phyloP scores from a whole-genome alignment of 2,797 vertebrate species.

The Chrysocyon brachyurus region DNA sequence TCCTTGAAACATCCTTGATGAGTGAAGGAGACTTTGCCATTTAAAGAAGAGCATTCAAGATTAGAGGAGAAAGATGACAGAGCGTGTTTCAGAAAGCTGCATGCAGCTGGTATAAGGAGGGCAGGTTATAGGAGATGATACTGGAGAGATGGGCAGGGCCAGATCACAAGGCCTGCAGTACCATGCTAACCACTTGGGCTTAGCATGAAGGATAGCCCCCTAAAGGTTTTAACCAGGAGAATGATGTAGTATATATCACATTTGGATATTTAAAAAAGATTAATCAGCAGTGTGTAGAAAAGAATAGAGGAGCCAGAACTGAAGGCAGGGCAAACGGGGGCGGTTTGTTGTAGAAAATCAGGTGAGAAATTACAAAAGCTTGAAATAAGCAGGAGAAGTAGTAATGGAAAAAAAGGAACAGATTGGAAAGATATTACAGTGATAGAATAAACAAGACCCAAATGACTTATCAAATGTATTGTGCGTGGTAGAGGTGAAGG shows the following conservation, averaged over 20 bases:
- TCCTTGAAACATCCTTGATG: neutral
- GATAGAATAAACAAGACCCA: neutral
- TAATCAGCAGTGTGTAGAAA: conserved; percentile 13
- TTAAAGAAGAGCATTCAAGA: neutral
- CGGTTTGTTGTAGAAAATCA: conserved; percentile 20
- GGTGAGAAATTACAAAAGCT: neutral
- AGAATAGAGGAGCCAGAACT: neutral
- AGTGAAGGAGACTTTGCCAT: neutral
- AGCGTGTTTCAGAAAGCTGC: neutral
- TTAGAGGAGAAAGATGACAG: neutral
- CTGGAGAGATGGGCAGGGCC: neutral
- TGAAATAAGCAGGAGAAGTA: conserved; percentile 20
- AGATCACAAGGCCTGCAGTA: neutral
- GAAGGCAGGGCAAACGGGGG: conserved; percentile 17
- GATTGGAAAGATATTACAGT: neutral
- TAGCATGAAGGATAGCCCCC: conserved; percentile 7
- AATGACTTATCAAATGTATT: neutral
- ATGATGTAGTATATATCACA: neutral
- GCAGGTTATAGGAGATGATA: neutral
- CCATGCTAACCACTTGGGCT: neutral
- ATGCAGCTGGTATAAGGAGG: neutral
- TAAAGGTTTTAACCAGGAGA: conserved; percentile 6
- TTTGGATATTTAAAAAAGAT: conserved; percentile 35
- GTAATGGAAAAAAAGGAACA: conserved; percentile 23
- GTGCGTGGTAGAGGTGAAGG: neutral